Percentiles rank a stretch among this genome's conserved stretches.
These are phyloP conservation scores for Steinernema feltiae DNA, from an alignment of 1,140 invertebrate genomes.

Conservation along the genomic window DNA sequence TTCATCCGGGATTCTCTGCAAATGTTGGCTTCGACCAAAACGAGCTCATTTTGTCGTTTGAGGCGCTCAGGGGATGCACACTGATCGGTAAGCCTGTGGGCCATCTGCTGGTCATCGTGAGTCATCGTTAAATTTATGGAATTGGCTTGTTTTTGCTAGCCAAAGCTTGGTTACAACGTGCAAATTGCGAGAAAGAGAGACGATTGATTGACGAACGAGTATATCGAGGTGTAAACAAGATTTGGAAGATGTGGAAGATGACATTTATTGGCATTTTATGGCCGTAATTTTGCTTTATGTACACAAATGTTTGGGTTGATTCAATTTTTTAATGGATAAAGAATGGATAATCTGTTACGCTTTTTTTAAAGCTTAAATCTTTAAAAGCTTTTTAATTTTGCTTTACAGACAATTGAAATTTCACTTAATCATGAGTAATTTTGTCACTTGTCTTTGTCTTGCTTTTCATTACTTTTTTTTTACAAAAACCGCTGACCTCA, in stretches of 20 bases:
- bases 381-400: not conserved
- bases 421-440: too few species aligned
- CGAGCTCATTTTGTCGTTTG: not conserved
- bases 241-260: constrained; percentile 6
- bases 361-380: not conserved
- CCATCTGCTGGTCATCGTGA: not conserved
- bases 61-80: not conserved
- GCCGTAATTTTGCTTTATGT: not conserved
- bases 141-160: not conserved
- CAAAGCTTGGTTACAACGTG: not conserved
- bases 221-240: not conserved
- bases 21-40: not conserved
- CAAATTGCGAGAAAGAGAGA: not conserved
- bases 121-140: not conserved
- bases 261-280: not conserved
- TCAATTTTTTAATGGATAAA: not conserved
- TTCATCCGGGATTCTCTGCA: not conserved
- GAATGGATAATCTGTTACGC: too few species aligned
- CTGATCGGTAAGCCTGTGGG: not conserved
- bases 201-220: not conserved
- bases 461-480: too few species aligned
- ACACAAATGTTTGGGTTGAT: not conserved
- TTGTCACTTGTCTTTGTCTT: too few species aligned
- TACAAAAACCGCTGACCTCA: too few species aligned
- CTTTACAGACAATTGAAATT: not conserved